phyloP scores from a whole-genome alignment of 2,888 invertebrate genomes.

The Euplexia lucipara region DNA sequence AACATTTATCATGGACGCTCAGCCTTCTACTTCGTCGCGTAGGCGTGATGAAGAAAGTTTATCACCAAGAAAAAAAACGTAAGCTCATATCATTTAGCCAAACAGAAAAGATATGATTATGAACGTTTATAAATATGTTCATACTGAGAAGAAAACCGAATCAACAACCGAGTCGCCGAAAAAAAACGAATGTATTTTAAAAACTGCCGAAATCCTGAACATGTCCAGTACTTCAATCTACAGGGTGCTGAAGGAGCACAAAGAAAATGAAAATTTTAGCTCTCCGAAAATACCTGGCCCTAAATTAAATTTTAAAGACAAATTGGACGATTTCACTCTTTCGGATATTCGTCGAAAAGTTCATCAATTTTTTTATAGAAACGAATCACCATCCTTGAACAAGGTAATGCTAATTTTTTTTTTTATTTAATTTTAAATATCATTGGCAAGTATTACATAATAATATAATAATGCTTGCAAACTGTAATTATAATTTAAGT shows the following conservation, averaged over 20 bases:
- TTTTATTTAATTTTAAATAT: background rate
- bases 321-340: conserved; percentile 11
- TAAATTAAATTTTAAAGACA: background rate
- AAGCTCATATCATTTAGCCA: no score
- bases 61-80: no score
- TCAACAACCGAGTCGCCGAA: conserved; percentile 4
- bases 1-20: no score
- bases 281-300: conserved; percentile 13
- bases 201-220: conserved; percentile 6
- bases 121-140: no score
- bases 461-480: conserved; percentile 1
- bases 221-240: conserved; percentile 5
- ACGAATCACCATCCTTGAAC: conserved; percentile 13
- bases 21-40: no score
- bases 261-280: conserved; percentile 6
- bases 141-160: conserved; percentile 12
- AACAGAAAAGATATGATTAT: no score
- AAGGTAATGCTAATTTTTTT: conserved; percentile 10
- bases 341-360: conserved; percentile 12
- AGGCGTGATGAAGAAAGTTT: no score
- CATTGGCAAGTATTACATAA: conserved; percentile 4
- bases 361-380: conserved; percentile 1
- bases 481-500: background rate
- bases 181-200: conserved; percentile 14
- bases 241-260: conserved; percentile 9